Evolutionary conservation across 30 jellyfish, hydroid and myxozoan species (phyloP).

Genomic region (Hydractinia symbiolongicarpus): DNA sequence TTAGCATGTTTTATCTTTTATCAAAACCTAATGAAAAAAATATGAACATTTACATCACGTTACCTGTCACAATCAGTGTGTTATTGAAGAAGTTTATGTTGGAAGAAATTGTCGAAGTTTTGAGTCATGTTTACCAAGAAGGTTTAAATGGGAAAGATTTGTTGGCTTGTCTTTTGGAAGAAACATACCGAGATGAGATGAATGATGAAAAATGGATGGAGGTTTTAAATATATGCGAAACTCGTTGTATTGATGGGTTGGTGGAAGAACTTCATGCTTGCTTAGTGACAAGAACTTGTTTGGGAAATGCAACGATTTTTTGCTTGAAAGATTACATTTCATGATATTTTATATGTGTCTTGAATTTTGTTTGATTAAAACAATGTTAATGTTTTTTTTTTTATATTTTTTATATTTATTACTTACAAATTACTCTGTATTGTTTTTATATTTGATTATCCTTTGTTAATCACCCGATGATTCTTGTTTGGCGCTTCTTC

Average conservation of each 20-base stretch:
- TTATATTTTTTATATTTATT: too few relatives aligned
- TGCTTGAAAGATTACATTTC: conserved; percentile 61
- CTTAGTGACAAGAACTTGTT: conserved; percentile 41
- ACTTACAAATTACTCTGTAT: too few relatives aligned
- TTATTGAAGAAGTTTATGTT: conserved; percentile 6
- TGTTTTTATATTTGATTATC: too few relatives aligned
- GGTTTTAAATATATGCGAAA: conserved; percentile 40
- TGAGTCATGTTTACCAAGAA: conserved; percentile 19
- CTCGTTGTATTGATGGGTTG: conserved; percentile 3
- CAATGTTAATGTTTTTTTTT: too few relatives aligned
- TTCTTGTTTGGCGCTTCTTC: too few relatives aligned
- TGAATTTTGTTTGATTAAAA: too few relatives aligned
- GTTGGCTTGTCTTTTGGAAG: conserved; percentile 35
- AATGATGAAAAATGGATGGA: conserved; percentile 42
- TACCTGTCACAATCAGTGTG: conserved; percentile 34
- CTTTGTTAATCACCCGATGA: too few relatives aligned
- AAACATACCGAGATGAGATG: conserved; percentile 48
- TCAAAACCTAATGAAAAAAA: conserved; percentile 7
- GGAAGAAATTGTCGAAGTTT: conserved; percentile 12
- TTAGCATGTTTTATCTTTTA: conserved; percentile 32
- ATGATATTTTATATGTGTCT: neutral
- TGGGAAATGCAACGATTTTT: conserved; percentile 45
- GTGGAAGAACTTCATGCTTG: conserved; percentile 57
- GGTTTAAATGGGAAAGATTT: conserved; percentile 27
- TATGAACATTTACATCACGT: conserved; percentile 25